Conservation (phyloP, 92 coral and sea anemone genomes). For the Epizoanthus scotinus region DNA sequence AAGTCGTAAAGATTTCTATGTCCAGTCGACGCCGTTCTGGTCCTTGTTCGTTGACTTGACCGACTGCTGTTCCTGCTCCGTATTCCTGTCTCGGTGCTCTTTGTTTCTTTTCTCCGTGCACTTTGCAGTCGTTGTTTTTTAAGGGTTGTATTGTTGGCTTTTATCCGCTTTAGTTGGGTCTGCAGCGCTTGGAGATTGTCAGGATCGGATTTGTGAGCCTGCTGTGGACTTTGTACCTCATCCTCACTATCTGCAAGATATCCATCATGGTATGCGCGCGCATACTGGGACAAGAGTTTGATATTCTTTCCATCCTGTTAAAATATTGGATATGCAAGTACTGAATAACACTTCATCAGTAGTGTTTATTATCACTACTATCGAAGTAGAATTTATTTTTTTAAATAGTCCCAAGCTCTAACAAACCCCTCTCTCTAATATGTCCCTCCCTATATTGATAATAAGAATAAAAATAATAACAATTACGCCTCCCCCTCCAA, state of each 20-base stretch:
- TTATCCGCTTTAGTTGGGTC: constrained; percentile 26
- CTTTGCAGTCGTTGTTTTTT: not conserved
- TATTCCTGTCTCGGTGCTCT: not conserved
- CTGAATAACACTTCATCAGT: too few relatives aligned
- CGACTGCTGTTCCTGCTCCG: not conserved
- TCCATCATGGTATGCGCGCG: constrained; percentile 57
- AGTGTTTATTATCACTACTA: too few relatives aligned
- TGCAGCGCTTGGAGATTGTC: constrained; percentile 26
- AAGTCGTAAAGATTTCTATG: not conserved
- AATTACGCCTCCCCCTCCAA: too few relatives aligned
- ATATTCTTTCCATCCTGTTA: constrained; percentile 29
- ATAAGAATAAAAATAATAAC: too few relatives aligned
- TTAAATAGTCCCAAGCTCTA: too few relatives aligned
- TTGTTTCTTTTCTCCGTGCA: not conserved
- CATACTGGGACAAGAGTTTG: not conserved
- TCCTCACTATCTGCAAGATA: constrained; percentile 81
- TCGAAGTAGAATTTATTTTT: too few relatives aligned
- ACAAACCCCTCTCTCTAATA: too few relatives aligned
- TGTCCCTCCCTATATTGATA: too few relatives aligned
- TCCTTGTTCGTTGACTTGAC: not conserved
- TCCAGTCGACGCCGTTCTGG: not conserved
- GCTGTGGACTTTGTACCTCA: constrained; percentile 55
- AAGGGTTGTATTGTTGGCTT: not conserved
- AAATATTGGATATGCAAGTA: not conserved
- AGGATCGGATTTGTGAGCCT: constrained; percentile 54